Evolutionary conservation across 2,797 vertebrate genomes (phyloP), one percentile per base, ranked within the genome.

Genomic region (Sciurus carolinensis): DNA sequence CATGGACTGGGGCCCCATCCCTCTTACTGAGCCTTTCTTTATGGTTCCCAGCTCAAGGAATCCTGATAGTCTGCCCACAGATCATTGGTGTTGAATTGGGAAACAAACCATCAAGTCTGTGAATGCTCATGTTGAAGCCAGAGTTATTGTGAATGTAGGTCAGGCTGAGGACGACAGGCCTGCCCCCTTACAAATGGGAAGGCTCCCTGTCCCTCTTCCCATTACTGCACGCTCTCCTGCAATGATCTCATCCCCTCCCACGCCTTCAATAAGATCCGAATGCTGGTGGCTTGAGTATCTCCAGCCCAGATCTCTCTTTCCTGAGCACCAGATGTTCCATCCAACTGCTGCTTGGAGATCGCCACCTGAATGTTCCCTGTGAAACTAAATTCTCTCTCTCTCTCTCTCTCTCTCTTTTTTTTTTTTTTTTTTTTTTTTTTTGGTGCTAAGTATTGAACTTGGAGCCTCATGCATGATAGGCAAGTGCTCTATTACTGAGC

Each of bases 231-330:
- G 3, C 67, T 47, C 62, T 83, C 72, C 33, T 22, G 2, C 7
- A 7, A 26, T 95, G 94, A 95, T 10, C 95, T 95, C 95, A 96
- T 59, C 62, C 39, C 76, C 72, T 7, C 94, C 96, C 87, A 87
- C 77, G 7, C 73, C 24, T 57, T 17, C 79, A 33, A 1, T 11
- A 1, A 1, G 10, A 52, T 82, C 95, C 92, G 85, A 52, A 11
- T 33, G 92, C 87, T 44, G 42, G 64, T 81, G 81, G 67, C 81
- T 92, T 18, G 17, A 44, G 39, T 1, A 2, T 15, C 50, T 42
- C 77, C 72, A 52, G 95, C 62, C 39, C 18, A 14, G 39, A 17
- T 39, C 73, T 88, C n/a, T 17, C 36, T 18, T 82, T 87, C 39
- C 67, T 30, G 13, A 54, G 59, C 5, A 0, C 86, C n/a, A 44